Percentiles rank a stretch among this genome's conserved stretches.
phyloP scores from a whole-genome alignment of 2,797 vertebrate genomes.

The Danio tinwini region DNA sequence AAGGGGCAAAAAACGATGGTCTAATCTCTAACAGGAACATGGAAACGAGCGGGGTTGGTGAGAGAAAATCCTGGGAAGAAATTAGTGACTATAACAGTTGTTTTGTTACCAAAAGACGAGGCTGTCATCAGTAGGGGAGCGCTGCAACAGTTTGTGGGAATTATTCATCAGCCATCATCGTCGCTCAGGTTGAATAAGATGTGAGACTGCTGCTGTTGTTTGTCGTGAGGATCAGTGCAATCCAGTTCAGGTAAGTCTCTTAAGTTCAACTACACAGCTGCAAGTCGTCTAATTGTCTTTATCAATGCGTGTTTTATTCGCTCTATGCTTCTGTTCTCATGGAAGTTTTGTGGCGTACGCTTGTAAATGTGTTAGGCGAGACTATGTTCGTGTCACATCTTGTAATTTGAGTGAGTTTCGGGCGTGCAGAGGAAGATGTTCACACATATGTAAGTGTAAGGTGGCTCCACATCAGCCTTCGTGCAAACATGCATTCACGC shows the following conservation, averaged over 20 bases:
- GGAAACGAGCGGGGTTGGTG: slow-evolving; percentile 33
- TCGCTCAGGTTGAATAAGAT: slow-evolving; percentile 29
- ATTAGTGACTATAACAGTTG: slow-evolving; percentile 33
- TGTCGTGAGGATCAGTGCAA: slow-evolving; percentile 19
- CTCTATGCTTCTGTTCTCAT: neutral
- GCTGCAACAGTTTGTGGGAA: slow-evolving; percentile 46
- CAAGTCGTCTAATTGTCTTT: slow-evolving; percentile 20
- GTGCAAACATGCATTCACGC: slow-evolving; percentile 51
- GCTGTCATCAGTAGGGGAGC: neutral
- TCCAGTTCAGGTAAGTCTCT: slow-evolving; percentile 51
- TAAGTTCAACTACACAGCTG: slow-evolving; percentile 30
- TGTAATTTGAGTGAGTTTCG: slow-evolving; percentile 1
- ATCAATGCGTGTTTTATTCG: neutral
- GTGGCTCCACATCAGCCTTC: slow-evolving; percentile 41
- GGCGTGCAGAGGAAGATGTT: slow-evolving; percentile 19
- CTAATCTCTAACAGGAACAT: slow-evolving; percentile 37
- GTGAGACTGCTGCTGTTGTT: slow-evolving; percentile 3
- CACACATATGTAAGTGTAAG: slow-evolving; percentile 29
- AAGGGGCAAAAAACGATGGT: slow-evolving; percentile 15
- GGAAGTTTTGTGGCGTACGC: slow-evolving; percentile 15
- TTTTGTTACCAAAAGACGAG: slow-evolving; percentile 14
- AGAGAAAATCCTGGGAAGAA: slow-evolving; percentile 21
- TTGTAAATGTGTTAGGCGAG: neutral
- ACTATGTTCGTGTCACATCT: neutral
- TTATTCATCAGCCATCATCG: slow-evolving; percentile 40